A percentile compares a stretch with the other conserved stretches of the same genome.
phyloP scores from a whole-genome alignment of 1,140 invertebrate genomes.

The Subanguina moxae region DNA sequence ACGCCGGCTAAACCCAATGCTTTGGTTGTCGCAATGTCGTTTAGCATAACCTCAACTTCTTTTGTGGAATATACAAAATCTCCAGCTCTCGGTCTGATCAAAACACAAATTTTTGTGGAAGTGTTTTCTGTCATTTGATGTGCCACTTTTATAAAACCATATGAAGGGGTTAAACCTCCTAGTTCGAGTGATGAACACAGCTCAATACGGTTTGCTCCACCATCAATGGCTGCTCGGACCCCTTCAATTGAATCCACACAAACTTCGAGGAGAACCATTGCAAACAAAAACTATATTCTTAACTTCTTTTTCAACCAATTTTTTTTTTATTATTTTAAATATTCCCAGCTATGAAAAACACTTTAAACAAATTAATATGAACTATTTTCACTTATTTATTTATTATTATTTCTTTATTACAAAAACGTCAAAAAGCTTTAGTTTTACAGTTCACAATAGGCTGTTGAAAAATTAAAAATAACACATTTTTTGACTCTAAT shows the following conservation, averaged over 20 bases:
- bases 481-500: too few species aligned
- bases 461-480: too few species aligned
- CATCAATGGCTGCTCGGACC: slow-evolving; percentile 16
- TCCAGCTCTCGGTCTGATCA: slow-evolving; percentile 22
- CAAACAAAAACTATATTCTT: not conserved
- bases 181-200: slow-evolving; percentile 25
- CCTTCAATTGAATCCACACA: slow-evolving; percentile 25
- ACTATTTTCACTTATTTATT: too few species aligned
- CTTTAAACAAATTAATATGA: too few species aligned
- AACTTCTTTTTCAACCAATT: too few species aligned
- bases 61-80: slow-evolving; percentile 20
- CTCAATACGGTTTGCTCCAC: slow-evolving; percentile 29
- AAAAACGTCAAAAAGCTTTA: too few species aligned
- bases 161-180: slow-evolving; percentile 24
- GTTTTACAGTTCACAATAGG: too few species aligned
- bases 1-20: slow-evolving; percentile 16
- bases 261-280: slow-evolving; percentile 26
- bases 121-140: not conserved
- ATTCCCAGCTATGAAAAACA: too few species aligned
- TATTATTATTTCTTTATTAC: too few species aligned
- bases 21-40: slow-evolving; percentile 14
- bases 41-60: slow-evolving; percentile 16
- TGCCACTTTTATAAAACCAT: not conserved
- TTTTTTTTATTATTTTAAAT: too few species aligned
- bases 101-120: not conserved